Conservation (phyloP, 2,113 vertebrate genomes). For the Notothenia rossii region DNA sequence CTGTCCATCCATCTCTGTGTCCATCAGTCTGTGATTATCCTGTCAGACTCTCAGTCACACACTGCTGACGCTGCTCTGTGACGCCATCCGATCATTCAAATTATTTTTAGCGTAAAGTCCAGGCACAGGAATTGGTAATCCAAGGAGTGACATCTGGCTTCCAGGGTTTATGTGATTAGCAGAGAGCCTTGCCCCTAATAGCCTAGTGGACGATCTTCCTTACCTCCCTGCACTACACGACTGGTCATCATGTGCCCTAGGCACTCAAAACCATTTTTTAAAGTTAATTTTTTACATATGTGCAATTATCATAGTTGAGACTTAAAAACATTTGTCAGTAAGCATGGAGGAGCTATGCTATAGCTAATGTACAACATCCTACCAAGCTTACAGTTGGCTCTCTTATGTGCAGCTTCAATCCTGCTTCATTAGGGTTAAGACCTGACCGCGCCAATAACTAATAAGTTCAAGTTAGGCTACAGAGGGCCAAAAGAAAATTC, state of each 20-base stretch:
- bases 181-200: constrained; percentile 82
- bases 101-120: constrained; percentile 86
- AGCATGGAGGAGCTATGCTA: constrained; percentile 16
- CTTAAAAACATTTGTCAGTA: constrained; percentile 21
- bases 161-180: constrained; percentile 84
- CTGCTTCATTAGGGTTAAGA: constrained; percentile 73
- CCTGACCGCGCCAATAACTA: constrained; percentile 64
- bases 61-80: constrained; percentile 64
- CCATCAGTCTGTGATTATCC: constrained; percentile 69
- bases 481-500: constrained; percentile 32
- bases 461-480: constrained; percentile 47
- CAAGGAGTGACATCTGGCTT: constrained; percentile 86
- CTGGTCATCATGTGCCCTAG: neutral
- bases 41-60: constrained; percentile 63
- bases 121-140: constrained; percentile 83
- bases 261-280: neutral
- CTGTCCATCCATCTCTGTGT: constrained; percentile 57
- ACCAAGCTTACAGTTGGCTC: constrained; percentile 53
- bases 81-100: constrained; percentile 77
- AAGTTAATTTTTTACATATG: constrained; percentile 5
- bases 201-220: constrained; percentile 79
- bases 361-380: constrained; percentile 30
- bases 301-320: neutral
- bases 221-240: constrained; percentile 57
- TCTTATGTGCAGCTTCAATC: constrained; percentile 69